Base-by-base conservation (phyloP, 2,888 invertebrate species). In the Agrochola lychnidis region DNA sequence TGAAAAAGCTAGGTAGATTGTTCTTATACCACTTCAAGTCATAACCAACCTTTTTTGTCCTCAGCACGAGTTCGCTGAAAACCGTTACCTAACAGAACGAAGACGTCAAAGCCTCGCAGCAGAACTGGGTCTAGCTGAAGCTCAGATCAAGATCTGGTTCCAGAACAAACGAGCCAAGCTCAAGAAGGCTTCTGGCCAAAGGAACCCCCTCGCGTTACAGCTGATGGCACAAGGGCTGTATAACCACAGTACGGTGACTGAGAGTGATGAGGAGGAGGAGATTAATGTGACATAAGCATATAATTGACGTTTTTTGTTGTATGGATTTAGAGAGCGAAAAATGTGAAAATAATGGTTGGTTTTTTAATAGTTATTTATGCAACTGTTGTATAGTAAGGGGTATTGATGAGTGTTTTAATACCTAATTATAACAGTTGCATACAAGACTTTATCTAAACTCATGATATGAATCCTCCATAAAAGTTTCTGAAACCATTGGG, bases 121-220 rank as follows among this genome's bases (percentile, higher is more conserved):
- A 7, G 99, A 99, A 91, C 97, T 99, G 78, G 98, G 99, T 0
- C 97, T 99, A 79, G 99, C 99, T 89, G 99, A 99, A 94, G 99
- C 99, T 0, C 99, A 99, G 96, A 99, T 99, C 93, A 99, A 99
- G 97, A 99, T 99, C 94, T 99, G 99, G 99, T 99, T 99, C 97
- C 99, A 99, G 97, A 99, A 99, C 96, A 99, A 99, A 94, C 97
- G 99, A 25, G 99, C 99, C 83, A 99, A 99, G 96, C 98, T 99
- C 94, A 99, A 99, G 97, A 99, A 99, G 93, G 97, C 98, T 0
- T 97, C 98, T 0, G 99, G 99, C 0, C 98, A 98, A 87, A 98
- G 98, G 91, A 98, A 99, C 94, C 98, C 98, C 0, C 95, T 99
- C 74, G 99, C 99, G 0, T 92, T 99, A 76, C 99, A 99, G 91